Conservation (phyloP, 30 jellyfish, hydroid and myxozoan genomes). For the Rhopilema esculentum region DNA sequence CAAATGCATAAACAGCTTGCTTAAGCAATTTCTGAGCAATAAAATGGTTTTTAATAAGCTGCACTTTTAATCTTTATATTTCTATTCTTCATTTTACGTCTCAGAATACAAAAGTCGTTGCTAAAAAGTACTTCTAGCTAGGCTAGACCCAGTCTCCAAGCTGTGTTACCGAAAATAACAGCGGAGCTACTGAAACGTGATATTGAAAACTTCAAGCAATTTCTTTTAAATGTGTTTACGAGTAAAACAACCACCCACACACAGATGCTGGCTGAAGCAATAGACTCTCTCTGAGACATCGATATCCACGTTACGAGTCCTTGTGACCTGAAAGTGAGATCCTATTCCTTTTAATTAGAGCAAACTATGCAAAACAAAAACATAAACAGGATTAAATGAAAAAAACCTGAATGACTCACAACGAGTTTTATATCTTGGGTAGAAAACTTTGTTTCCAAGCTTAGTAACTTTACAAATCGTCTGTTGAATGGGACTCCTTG, state of each 20-base stretch:
- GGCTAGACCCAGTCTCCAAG: too few relatives aligned
- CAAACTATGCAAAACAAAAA: not conserved
- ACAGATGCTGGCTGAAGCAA: not conserved
- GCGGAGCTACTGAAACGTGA: not conserved
- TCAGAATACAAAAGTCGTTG: too few relatives aligned
- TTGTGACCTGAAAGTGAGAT: not conserved
- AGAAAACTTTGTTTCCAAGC: not conserved
- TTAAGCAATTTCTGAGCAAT: too few relatives aligned
- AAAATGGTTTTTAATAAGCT: not conserved
- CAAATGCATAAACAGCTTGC: too few relatives aligned
- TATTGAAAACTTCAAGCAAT: not conserved
- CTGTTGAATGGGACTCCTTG: not conserved
- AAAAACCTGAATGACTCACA: not conserved
- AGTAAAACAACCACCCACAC: not conserved
- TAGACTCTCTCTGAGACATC: not conserved
- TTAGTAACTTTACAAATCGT: not conserved
- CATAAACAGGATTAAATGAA: slow-evolving; percentile 4
- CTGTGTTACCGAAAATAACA: too few relatives aligned
- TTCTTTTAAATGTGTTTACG: not conserved
- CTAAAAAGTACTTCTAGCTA: too few relatives aligned
- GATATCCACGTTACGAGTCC: not conserved
- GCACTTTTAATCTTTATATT: not conserved
- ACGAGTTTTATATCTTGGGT: not conserved
- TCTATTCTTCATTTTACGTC: too few relatives aligned
- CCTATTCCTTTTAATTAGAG: not conserved